phyloP scores from a whole-genome alignment of 2,888 invertebrate species.

The Monochamus alternatus region DNA sequence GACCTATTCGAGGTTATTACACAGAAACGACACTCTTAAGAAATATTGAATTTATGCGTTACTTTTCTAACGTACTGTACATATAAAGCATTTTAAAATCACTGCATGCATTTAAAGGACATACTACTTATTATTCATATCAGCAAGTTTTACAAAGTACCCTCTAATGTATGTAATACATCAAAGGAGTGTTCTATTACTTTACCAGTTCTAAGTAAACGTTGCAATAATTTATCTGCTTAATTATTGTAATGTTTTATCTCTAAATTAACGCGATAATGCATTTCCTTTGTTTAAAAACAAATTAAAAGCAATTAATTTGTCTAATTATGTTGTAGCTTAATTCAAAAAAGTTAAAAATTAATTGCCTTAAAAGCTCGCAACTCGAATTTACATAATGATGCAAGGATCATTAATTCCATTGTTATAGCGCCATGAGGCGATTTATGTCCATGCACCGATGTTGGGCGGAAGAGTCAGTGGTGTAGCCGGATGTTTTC shows the following conservation, averaged over 20 bases:
- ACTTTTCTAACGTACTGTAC: no score
- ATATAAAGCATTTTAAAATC: no score
- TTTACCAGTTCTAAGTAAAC: neutral
- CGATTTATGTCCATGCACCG: conserved; percentile 28
- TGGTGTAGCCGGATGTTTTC: conserved; percentile 4
- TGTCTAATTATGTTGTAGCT: conserved; percentile 33
- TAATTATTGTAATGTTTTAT: conserved; percentile 23
- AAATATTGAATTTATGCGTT: no score
- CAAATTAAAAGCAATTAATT: conserved; percentile 30
- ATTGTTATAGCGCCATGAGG: conserved; percentile 44
- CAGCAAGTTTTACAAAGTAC: no score
- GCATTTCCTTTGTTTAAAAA: conserved; percentile 28
- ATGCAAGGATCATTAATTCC: conserved; percentile 40
- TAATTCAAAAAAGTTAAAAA: conserved; percentile 30
- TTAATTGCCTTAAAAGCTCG: conserved; percentile 32
- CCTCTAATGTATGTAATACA: no score
- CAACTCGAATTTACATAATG: conserved; percentile 40
- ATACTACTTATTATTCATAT: no score
- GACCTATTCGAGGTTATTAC: no score
- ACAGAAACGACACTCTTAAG: no score
- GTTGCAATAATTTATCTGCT: conserved; percentile 18
- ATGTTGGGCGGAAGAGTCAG: conserved; percentile 3
- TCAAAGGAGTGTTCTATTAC: neutral
- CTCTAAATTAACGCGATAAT: conserved; percentile 25
- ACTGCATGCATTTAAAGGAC: no score